phyloP scores from a whole-genome alignment of 2,888 invertebrate species.

The Ichneumoninae sp. region DNA sequence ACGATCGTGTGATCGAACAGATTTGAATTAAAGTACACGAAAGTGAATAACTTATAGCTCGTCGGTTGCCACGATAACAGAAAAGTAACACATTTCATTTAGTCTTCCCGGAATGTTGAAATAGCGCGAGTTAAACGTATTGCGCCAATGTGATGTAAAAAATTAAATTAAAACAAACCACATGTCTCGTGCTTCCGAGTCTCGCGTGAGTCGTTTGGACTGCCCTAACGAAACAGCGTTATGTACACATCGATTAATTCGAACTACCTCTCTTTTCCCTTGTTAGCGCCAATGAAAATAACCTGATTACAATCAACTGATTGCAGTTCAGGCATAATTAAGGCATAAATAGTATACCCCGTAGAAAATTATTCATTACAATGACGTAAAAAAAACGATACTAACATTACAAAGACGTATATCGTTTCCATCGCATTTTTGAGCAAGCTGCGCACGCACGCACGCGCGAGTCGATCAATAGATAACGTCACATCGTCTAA shows the following conservation, averaged over 20 bases:
- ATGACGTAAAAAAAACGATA: background rate
- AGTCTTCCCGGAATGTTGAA: conserved; percentile 55
- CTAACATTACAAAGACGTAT: background rate
- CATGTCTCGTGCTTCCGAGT: conserved; percentile 48
- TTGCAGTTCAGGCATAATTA: conserved; percentile 5
- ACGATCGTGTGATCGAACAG: conserved; percentile 14
- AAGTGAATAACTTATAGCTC: background rate
- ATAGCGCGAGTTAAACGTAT: conserved; percentile 9
- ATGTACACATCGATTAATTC: conserved; percentile 31
- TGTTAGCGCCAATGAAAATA: background rate
- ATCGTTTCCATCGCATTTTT: background rate
- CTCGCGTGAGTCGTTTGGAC: conserved; percentile 18
- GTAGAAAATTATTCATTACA: background rate
- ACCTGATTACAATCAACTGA: background rate
- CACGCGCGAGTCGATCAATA: conserved; percentile 7
- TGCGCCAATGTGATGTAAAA: conserved; percentile 1
- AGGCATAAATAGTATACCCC: background rate
- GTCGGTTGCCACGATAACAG: background rate
- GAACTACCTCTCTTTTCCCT: conserved; percentile 28
- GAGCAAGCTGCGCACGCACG: conserved; percentile 2
- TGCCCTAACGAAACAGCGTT: conserved; percentile 37
- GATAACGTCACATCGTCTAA: background rate
- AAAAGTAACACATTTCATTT: conserved; percentile 39
- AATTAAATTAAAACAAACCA: conserved; percentile 7
- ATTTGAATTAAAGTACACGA: background rate